phyloP scores from a whole-genome alignment of 2,888 invertebrate species.

The Sarcophaga rosellei region DNA sequence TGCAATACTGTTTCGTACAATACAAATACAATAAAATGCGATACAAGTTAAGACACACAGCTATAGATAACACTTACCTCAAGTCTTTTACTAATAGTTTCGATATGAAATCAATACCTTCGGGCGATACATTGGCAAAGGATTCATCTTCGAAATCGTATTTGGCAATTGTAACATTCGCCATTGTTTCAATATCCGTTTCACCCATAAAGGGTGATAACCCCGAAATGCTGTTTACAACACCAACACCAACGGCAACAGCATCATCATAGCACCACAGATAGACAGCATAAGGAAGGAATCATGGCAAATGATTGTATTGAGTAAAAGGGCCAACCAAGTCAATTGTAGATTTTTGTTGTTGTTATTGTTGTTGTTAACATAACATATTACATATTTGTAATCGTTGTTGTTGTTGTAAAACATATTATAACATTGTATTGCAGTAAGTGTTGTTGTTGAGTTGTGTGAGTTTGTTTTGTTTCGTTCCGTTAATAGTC shows the following conservation, averaged over 20 bases:
- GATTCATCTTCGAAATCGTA: constrained; percentile 99
- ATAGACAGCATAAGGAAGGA: constrained; percentile 24
- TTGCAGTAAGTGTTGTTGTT: not conserved
- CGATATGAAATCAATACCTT: constrained; percentile 97
- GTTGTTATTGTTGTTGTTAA: constrained; percentile 35
- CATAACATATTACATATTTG: constrained; percentile 33
- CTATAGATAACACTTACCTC: constrained; percentile 85
- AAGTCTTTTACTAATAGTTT: constrained; percentile 95
- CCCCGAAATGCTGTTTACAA: constrained; percentile 89
- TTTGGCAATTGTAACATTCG: constrained; percentile 98
- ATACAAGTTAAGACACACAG: not conserved
- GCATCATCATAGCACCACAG: too few species aligned
- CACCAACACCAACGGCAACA: not conserved
- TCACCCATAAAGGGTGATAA: constrained; percentile 99
- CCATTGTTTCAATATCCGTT: constrained; percentile 98
- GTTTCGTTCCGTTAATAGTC: constrained; percentile 16
- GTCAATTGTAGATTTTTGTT: constrained; percentile 56
- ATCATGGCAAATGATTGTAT: not conserved
- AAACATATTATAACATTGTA: constrained; percentile 38
- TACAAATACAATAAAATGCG: not conserved
- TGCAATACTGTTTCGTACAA: too few species aligned
- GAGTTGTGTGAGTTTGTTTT: not conserved
- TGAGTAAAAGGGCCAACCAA: not conserved
- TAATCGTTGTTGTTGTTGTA: constrained; percentile 59
- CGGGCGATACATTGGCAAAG: constrained; percentile 95